Percentiles rank a stretch among this genome's conserved stretches.
Evolutionary conservation across 2,797 vertebrate genomes (phyloP).

Genomic region (Vultur gryphus): DNA sequence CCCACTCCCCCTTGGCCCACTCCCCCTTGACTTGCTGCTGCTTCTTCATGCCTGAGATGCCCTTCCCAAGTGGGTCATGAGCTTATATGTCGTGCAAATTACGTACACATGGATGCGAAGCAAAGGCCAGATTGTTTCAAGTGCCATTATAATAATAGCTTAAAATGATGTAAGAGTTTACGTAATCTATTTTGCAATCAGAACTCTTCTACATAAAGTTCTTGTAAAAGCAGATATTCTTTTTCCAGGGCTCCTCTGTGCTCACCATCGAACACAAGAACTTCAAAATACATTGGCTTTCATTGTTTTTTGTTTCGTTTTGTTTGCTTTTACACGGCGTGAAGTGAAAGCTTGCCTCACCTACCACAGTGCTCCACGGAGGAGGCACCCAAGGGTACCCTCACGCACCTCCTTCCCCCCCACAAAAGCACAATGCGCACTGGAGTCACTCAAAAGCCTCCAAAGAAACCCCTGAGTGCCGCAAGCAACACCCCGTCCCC

Average conservation of each 20-base stretch:
- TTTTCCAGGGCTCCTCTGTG: neutral
- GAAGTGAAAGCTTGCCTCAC: neutral
- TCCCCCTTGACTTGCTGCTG: neutral
- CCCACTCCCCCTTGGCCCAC: neutral
- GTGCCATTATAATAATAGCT: neutral
- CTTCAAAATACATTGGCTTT: neutral
- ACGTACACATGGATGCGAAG: neutral
- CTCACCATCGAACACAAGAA: neutral
- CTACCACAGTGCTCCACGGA: rapidly evolving
- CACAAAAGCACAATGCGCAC: rapidly evolving
- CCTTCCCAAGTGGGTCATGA: neutral
- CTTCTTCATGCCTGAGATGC: neutral
- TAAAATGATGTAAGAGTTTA: neutral
- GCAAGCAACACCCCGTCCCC: neutral
- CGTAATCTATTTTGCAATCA: neutral
- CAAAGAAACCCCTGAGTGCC: neutral
- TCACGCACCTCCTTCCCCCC: neutral
- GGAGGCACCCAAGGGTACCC: neutral
- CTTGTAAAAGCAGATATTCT: neutral
- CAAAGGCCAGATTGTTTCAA: neutral
- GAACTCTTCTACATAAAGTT: neutral
- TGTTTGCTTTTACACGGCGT: neutral
- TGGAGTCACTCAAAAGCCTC: neutral
- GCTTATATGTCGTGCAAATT: neutral
- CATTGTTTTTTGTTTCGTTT: rapidly evolving